Conservation (phyloP, 30 jellyfish, hydroid and myxozoan species). For the Mastigias papua region DNA sequence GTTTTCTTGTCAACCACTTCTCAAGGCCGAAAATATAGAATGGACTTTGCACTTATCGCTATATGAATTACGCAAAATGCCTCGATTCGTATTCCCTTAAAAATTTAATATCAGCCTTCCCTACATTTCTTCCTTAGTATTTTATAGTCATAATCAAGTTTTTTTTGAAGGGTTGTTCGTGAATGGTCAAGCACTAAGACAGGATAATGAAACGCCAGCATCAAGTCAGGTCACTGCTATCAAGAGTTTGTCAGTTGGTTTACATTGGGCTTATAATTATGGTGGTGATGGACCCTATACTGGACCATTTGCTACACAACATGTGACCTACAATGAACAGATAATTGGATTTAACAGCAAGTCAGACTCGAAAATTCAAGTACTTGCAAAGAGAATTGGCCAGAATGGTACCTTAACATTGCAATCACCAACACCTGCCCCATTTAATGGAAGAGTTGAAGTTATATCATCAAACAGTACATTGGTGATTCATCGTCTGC, state of each 20-base stretch:
- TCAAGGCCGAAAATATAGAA: too few relatives aligned
- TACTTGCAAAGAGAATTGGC: slow-evolving; percentile 22
- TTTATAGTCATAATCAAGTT: too few relatives aligned
- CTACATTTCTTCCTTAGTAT: too few relatives aligned
- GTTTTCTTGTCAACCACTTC: too few relatives aligned
- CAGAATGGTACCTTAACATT: background rate
- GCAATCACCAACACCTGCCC: slow-evolving; percentile 3
- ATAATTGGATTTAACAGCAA: background rate
- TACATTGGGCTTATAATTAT: slow-evolving; percentile 41
- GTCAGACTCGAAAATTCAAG: too few relatives aligned
- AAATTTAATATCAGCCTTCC: too few relatives aligned
- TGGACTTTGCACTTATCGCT: too few relatives aligned
- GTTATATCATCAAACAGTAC: slow-evolving; percentile 36
- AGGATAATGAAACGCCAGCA: slow-evolving; percentile 1
- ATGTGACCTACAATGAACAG: background rate
- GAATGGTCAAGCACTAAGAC: too few relatives aligned
- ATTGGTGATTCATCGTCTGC: slow-evolving; percentile 14
- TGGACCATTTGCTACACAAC: too few relatives aligned
- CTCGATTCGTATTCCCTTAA: too few relatives aligned
- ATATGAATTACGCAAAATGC: too few relatives aligned
- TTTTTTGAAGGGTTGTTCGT: too few relatives aligned
- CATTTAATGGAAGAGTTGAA: slow-evolving; percentile 28
- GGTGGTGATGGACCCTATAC: background rate
- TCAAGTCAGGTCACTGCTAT: slow-evolving; percentile 29
- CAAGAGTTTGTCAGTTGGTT: slow-evolving; percentile 20